Percentiles rank a stretch among this genome's conserved stretches.
These are phyloP conservation scores for Apodemus agrarius DNA, from an alignment of 2,797 vertebrate genomes.

Conservation along the genomic window DNA sequence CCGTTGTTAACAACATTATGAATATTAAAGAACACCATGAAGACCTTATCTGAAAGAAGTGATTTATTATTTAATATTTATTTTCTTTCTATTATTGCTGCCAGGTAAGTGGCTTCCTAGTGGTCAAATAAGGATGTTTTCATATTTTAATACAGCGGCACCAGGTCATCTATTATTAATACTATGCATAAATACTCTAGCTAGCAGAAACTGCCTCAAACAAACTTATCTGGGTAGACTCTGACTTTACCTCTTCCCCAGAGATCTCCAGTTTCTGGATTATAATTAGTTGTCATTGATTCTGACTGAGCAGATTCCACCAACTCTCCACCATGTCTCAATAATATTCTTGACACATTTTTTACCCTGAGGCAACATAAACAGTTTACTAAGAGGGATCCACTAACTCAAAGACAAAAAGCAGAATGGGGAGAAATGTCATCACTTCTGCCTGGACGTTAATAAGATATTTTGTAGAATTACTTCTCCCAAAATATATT, in stretches of 20 bases:
- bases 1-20: conserved; percentile 74
- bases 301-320: conserved; percentile 80
- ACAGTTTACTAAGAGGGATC: conserved; percentile 81
- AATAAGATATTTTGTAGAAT: conserved; percentile 52
- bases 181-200: conserved; percentile 84
- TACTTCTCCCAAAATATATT: conserved; percentile 34
- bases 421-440: neutral
- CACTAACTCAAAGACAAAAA: conserved; percentile 58
- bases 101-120: conserved; percentile 77
- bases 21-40: conserved; percentile 72
- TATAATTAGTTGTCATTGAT: conserved; percentile 86
- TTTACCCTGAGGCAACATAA: conserved; percentile 81
- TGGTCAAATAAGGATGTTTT: conserved; percentile 83
- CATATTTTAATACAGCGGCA: conserved; percentile 79
- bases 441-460: conserved; percentile 75
- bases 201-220: conserved; percentile 86
- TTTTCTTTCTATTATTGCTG: conserved; percentile 80
- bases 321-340: conserved; percentile 75
- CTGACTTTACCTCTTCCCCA: conserved; percentile 76
- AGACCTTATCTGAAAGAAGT: conserved; percentile 55
- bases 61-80: conserved; percentile 84
- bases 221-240: conserved; percentile 79
- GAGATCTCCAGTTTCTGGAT: conserved; percentile 78
- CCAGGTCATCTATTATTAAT: conserved; percentile 87
- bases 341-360: conserved; percentile 83